Evolutionary conservation across 2,888 invertebrate genomes (phyloP).

Genomic region (Tribolium freemani): DNA sequence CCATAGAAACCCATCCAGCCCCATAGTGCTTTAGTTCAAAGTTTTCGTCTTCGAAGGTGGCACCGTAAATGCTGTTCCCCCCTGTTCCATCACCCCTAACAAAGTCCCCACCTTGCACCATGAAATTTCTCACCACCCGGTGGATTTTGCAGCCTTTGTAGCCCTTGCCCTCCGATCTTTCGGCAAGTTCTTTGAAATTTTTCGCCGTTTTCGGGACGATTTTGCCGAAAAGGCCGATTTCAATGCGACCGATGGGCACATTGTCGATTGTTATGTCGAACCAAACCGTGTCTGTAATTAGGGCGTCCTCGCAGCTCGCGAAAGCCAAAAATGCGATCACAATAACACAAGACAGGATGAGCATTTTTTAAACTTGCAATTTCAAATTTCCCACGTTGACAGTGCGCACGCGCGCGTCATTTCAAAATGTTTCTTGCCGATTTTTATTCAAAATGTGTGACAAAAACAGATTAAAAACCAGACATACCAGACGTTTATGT

Average conservation of each 20-base stretch:
- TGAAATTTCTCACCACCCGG: background rate
- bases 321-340: too few relatives aligned
- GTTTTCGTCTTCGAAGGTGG: background rate
- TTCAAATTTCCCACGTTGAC: too few relatives aligned
- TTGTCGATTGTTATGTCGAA: background rate
- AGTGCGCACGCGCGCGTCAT: too few relatives aligned
- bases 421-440: too few relatives aligned
- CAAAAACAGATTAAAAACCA: too few relatives aligned
- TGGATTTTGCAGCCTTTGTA: background rate
- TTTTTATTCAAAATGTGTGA: too few relatives aligned
- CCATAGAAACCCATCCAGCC: constrained; percentile 24
- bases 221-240: background rate
- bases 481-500: too few relatives aligned
- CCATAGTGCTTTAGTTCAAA: constrained; percentile 32
- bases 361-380: too few relatives aligned
- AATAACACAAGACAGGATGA: too few relatives aligned
- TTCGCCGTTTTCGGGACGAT: background rate
- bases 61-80: background rate
- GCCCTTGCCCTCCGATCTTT: background rate
- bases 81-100: background rate
- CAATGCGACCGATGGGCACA: background rate
- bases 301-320: too few relatives aligned
- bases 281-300: background rate
- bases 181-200: background rate
- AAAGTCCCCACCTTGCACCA: background rate